Conservation (phyloP, 1,140 invertebrate genomes). For the Brachionus sp. region DNA sequence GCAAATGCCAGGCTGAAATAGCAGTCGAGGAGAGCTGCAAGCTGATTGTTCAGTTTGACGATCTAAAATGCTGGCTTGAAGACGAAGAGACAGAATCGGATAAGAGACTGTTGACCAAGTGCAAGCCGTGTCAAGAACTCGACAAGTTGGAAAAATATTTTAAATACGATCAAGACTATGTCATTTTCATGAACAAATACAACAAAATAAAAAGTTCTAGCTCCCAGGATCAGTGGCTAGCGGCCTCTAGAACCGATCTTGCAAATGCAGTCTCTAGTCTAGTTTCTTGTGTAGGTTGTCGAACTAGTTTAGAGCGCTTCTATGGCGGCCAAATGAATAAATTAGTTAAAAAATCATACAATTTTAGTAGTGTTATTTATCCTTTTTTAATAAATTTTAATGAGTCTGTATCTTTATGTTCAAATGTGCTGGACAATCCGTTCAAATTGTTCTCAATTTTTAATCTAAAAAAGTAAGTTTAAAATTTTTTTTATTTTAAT, state of each 20-base stretch:
- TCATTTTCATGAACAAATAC: slow-evolving; percentile 14
- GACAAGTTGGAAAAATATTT: neutral
- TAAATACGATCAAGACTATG: neutral
- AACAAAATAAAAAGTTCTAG: neutral
- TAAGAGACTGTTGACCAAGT: neutral
- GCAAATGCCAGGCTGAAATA: neutral
- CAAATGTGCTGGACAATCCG: neutral
- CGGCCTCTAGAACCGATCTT: neutral
- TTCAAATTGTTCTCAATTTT: slow-evolving; percentile 23
- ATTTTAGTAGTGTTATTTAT: slow-evolving; percentile 39
- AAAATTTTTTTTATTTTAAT: neutral
- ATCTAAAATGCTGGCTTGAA: neutral
- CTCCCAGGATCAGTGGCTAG: neutral
- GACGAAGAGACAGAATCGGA: neutral
- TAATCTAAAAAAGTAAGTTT: neutral
- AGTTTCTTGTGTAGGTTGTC: neutral
- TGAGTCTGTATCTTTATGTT: neutral
- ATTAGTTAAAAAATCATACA: neutral
- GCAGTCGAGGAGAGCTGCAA: neutral
- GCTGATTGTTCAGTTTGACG: slow-evolving; percentile 1
- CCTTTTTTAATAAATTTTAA: slow-evolving; percentile 21
- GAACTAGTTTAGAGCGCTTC: slow-evolving; percentile 17
- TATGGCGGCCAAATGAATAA: slow-evolving; percentile 18
- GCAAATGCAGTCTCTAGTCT: neutral
- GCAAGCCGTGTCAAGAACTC: neutral